phyloP scores from a whole-genome alignment of 2,797 vertebrate genomes.

The Enoplosus armatus region DNA sequence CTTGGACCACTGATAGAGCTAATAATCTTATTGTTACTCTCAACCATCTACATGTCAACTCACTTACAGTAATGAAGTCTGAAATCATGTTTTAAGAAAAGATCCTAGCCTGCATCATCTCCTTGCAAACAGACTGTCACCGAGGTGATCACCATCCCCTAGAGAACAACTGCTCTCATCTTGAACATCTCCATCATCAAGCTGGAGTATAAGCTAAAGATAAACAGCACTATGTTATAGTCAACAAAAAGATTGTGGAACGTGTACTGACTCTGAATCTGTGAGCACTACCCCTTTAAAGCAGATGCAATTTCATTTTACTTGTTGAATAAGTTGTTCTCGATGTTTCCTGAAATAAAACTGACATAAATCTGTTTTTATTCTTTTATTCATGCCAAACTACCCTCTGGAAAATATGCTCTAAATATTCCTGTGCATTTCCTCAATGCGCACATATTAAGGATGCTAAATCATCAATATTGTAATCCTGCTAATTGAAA shows the following conservation, averaged over 20 bases:
- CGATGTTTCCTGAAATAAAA: not conserved
- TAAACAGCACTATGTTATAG: not conserved
- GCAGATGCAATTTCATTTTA: not conserved
- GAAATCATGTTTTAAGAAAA: not conserved
- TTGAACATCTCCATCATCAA: constrained; percentile 6
- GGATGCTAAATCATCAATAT: too few species aligned
- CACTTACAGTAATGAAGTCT: not conserved
- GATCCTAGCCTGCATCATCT: not conserved
- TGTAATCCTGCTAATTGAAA: not conserved
- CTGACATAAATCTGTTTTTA: not conserved
- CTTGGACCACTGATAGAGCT: not conserved
- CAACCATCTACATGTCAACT: not conserved
- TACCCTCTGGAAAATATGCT: not conserved
- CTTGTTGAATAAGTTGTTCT: not conserved
- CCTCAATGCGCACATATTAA: not conserved
- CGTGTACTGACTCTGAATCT: not conserved
- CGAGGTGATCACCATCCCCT: not conserved
- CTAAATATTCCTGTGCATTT: not conserved
- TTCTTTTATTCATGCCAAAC: not conserved
- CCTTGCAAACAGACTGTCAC: not conserved
- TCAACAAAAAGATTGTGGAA: not conserved
- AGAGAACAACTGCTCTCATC: not conserved
- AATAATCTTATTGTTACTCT: not conserved
- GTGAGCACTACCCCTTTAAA: not conserved
- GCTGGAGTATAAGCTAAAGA: constrained; percentile 7